Percentiles rank a stretch among this genome's conserved stretches.
Evolutionary conservation across 2,888 invertebrate genomes (phyloP).

Genomic region (Hirtodrosophila cameraria): DNA sequence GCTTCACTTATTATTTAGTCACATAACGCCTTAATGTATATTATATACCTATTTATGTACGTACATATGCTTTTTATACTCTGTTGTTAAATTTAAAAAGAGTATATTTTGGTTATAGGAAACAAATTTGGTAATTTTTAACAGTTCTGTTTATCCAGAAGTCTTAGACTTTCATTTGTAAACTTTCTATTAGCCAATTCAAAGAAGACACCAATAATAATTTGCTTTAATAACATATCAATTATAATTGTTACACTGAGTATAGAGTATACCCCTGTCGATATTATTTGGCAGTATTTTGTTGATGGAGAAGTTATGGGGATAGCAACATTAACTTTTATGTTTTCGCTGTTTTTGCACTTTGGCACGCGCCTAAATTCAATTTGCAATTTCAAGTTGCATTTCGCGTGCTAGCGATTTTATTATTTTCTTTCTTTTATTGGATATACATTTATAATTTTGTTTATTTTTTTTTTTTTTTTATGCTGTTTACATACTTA

Average conservation of each 20-base stretch:
- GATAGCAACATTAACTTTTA: constrained; percentile 19
- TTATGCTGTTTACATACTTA: constrained; percentile 15
- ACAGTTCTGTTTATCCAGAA: no score
- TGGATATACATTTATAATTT: background rate
- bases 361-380: constrained; percentile 62
- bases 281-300: no score
- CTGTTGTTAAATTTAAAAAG: no score
- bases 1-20: constrained; percentile 23
- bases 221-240: no score
- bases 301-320: background rate
- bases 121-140: no score
- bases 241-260: background rate
- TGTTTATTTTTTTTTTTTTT: background rate
- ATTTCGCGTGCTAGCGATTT: constrained; percentile 11
- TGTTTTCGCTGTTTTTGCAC: constrained; percentile 42
- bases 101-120: no score
- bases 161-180: no score
- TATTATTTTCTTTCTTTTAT: background rate
- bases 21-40: constrained; percentile 22
- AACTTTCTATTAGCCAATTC: no score
- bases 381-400: constrained; percentile 52
- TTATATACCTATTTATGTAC: constrained; percentile 7
- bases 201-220: no score
- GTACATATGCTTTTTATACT: background rate
- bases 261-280: no score